Conservation (phyloP, 1,140 invertebrate species). For the Parasteatoda tepidariorum region DNA sequence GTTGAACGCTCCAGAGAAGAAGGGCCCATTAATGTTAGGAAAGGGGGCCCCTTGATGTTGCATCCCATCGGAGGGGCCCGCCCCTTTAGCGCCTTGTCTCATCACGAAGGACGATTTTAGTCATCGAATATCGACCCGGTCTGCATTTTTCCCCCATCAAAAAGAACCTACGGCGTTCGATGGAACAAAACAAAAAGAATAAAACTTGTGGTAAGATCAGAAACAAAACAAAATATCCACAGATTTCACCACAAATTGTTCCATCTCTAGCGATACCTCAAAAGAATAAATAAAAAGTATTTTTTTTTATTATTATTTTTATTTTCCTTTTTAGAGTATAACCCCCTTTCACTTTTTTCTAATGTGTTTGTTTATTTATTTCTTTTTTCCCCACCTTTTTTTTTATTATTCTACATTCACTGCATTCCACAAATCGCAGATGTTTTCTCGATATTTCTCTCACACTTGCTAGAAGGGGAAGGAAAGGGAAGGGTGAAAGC, state of each 20-base stretch:
- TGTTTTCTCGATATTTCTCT: slow-evolving; percentile 56
- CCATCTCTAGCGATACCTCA: slow-evolving; percentile 28
- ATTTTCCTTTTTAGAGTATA: neutral
- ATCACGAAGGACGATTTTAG: slow-evolving; percentile 23
- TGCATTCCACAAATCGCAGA: slow-evolving; percentile 51
- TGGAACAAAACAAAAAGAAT: slow-evolving; percentile 10
- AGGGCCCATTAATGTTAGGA: slow-evolving; percentile 25
- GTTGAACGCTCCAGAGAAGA: neutral
- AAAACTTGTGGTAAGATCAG: neutral
- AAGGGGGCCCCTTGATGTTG: neutral
- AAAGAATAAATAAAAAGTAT: slow-evolving; percentile 54
- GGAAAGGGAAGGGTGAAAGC: neutral
- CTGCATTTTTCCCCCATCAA: neutral
- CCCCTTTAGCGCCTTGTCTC: slow-evolving; percentile 7
- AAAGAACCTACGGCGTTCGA: neutral
- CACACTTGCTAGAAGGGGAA: slow-evolving; percentile 23
- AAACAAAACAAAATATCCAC: slow-evolving; percentile 49
- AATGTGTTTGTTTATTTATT: slow-evolving; percentile 27
- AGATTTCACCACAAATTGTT: slow-evolving; percentile 58
- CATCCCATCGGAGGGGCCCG: neutral
- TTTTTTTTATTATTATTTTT: slow-evolving; percentile 15
- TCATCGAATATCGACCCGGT: slow-evolving; percentile 48
- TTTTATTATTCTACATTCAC: slow-evolving; percentile 7
- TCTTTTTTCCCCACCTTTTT: neutral
- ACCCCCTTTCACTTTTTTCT: slow-evolving; percentile 22